Percentiles rank a stretch among this genome's conserved stretches.
Evolutionary conservation across 1,140 invertebrate species (phyloP).

Genomic region (Ceratina japonica): DNA sequence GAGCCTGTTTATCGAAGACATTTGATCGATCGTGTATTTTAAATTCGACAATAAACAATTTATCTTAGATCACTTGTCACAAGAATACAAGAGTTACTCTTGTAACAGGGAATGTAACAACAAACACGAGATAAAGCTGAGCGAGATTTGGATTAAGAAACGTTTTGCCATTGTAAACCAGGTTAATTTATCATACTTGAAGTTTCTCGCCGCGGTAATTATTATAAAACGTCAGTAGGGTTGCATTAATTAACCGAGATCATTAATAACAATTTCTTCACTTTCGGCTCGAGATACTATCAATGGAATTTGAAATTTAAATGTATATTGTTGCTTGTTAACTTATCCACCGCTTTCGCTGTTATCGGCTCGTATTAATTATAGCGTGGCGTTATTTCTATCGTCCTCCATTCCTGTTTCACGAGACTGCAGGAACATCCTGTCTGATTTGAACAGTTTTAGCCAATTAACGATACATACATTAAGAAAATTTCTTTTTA

Average conservation of each 20-base stretch:
- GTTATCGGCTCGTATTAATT: conserved; percentile 38
- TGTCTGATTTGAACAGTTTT: background rate
- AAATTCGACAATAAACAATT: too few species aligned
- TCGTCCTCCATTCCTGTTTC: background rate
- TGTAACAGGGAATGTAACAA: background rate
- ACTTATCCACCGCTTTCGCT: conserved; percentile 12
- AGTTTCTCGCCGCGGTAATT: background rate
- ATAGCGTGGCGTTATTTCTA: conserved; percentile 30
- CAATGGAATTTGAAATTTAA: conserved; percentile 40
- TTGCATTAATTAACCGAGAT: conserved; percentile 1
- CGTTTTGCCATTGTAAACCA: background rate
- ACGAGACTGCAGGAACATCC: background rate
- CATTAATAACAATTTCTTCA: conserved; percentile 23
- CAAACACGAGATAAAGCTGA: background rate
- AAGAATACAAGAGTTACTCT: background rate
- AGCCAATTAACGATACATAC: background rate
- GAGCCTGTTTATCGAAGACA: too few species aligned
- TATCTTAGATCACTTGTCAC: too few species aligned
- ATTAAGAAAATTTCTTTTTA: background rate
- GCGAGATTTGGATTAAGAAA: background rate
- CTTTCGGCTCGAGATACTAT: conserved; percentile 25
- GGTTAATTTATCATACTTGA: background rate
- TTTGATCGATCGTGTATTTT: too few species aligned
- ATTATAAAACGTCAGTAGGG: background rate
- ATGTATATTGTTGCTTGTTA: conserved; percentile 19